Evolutionary conservation across 2,113 vertebrate genomes (phyloP), one percentile per base, ranked within the genome.

Genomic region (Heliornis fulica): DNA sequence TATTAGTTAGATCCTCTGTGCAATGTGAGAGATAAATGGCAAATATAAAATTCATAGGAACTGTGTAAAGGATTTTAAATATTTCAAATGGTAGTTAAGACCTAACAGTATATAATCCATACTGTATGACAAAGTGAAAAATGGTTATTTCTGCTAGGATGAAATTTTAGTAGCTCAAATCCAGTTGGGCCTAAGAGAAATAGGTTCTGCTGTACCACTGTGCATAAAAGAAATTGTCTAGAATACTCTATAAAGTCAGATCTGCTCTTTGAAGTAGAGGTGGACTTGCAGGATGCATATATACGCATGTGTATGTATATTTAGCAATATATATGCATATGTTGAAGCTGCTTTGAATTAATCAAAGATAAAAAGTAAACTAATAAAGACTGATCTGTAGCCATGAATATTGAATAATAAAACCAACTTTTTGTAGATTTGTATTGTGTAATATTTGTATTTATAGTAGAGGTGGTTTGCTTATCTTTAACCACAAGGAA

Each of bases 41-140:
- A 83, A 72, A 94, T 88, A 64, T 9, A 54, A 86, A 94, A 94
- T 76, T 82, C 21, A 77, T 86, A 88, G 68, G 29, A 57, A 54
- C 19, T 78, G 29, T 65, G 54, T 69, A 92, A 94, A 89, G 50
- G 57, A 76, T 63, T 95, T 90, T 51, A 87, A 95, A 95, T 90
- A 87, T 91, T 94, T 93, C 38, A 92, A 75, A 45, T n/a, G 60
- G 34, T 46, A 83, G 22, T 80, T 74, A 91, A 96, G 38, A 57
- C 60, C 41, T 86, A 83, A 65, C 28, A 29, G 64, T 88, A 81
- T 90, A 72, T 71, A 89, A 94, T 88, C 84, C 20, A 86, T 88
- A 92, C 46, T 65, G 9, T 75, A 11, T 51, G 54, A 38, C 36
- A 87, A 79, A 61, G 15, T 66, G 50, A 86, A 79, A 71, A 85